Evolutionary conservation across 2,888 invertebrate genomes (phyloP).

Genomic region (Coenonympha glycerion): DNA sequence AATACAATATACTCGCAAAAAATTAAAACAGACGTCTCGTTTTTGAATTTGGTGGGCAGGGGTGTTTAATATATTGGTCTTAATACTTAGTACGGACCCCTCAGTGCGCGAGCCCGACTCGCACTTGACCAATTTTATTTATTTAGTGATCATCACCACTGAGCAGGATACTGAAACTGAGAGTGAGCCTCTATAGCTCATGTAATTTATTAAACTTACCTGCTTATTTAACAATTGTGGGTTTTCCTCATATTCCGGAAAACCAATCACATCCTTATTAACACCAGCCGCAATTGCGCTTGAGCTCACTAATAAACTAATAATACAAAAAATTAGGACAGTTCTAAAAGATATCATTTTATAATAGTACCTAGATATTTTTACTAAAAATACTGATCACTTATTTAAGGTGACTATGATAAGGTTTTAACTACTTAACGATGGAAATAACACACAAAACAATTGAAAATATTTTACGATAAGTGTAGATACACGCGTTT

Average conservation of each 20-base stretch:
- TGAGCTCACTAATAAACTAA: slow-evolving; percentile 31
- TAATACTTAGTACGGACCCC: too few relatives aligned
- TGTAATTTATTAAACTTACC: too few relatives aligned
- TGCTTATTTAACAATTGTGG: slow-evolving; percentile 51
- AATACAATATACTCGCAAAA: too few relatives aligned
- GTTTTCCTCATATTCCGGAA: slow-evolving; percentile 63
- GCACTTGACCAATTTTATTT: too few relatives aligned
- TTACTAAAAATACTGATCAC: background rate
- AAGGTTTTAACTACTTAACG: background rate
- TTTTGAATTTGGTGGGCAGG: too few relatives aligned
- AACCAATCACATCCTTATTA: slow-evolving; percentile 50
- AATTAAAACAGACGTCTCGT: too few relatives aligned
- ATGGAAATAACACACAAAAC: background rate
- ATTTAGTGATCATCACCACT: too few relatives aligned
- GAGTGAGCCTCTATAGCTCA: too few relatives aligned
- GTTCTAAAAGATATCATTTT: slow-evolving; percentile 31
- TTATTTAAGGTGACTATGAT: background rate
- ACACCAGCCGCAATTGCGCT: slow-evolving; percentile 36
- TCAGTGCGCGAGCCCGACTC: too few relatives aligned
- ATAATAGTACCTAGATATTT: background rate
- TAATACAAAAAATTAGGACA: slow-evolving; percentile 13
- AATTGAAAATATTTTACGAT: background rate
- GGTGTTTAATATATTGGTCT: too few relatives aligned
- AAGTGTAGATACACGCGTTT: slow-evolving; percentile 25
- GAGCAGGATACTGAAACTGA: too few relatives aligned